Evolutionary conservation across 1,140 invertebrate genomes (phyloP).

Genomic region (Drosophila bifasciata): DNA sequence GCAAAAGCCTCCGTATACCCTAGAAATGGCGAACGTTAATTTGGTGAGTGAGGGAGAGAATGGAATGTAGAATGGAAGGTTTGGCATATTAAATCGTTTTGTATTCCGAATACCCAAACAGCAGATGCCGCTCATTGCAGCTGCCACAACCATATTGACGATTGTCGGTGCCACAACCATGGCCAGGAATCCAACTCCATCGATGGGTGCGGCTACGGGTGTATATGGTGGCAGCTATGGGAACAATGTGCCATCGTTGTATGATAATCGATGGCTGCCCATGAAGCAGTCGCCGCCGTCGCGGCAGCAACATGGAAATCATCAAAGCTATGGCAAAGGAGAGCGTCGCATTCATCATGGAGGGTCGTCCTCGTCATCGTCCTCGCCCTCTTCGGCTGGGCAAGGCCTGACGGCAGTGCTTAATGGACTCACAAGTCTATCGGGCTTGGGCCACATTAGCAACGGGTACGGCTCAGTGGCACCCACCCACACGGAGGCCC

Average conservation of each 20-base stretch:
- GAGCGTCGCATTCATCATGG: slow-evolving; percentile 36
- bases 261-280: slow-evolving; percentile 68
- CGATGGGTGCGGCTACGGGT: slow-evolving; percentile 1
- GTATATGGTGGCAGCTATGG: slow-evolving; percentile 25
- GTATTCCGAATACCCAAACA: slow-evolving; percentile 12
- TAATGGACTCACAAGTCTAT: slow-evolving; percentile 79
- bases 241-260: slow-evolving; percentile 42
- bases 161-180: slow-evolving; percentile 38
- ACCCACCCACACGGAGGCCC: slow-evolving; percentile 66
- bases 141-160: slow-evolving; percentile 54
- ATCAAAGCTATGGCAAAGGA: slow-evolving; percentile 37
- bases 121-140: slow-evolving; percentile 65
- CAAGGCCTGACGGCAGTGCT: slow-evolving; percentile 50
- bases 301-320: slow-evolving; percentile 32
- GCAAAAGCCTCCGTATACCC: slow-evolving; percentile 29
- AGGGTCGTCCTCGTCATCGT: background rate
- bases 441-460: slow-evolving; percentile 74
- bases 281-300: slow-evolving; percentile 11
- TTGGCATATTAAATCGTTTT: slow-evolving; percentile 39
- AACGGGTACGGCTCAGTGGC: slow-evolving; percentile 71
- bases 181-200: slow-evolving; percentile 20
- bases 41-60: slow-evolving; percentile 45
- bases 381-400: background rate
- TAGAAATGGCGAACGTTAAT: slow-evolving; percentile 60
- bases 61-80: slow-evolving; percentile 15